Evolutionary conservation across 2,888 invertebrate species (phyloP), one percentile per base, ranked within the genome.

Genomic region (Ptychoptera contaminata): DNA sequence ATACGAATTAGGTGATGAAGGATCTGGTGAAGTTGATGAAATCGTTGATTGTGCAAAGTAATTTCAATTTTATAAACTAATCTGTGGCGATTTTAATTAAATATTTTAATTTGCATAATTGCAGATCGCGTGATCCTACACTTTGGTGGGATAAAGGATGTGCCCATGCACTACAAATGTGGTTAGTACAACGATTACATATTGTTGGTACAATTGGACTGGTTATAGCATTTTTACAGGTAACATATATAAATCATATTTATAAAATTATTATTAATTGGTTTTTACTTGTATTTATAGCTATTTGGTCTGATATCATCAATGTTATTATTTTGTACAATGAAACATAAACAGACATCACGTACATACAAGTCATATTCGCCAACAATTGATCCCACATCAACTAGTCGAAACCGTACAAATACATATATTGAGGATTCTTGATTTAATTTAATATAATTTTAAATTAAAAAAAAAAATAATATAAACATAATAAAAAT

Each of bases 161-260:
- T 60, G 74, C 79, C 42, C 72, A 74, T 42, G 79, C 80, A 49
- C 74, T 88, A 48, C 77, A 82, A 53, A 74, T 75, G 63, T 84
- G 82, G 79, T 73, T 87, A 47, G 71, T 80, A 31, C 78, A 79
- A 50, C 74, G 86, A 55, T 70, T 88, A 45, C 81, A 85, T 58
- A 73, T 86, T 39, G 74, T 87, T n/a, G 86, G 84, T 2, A 75
- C 81, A 41, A 73, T 84, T 14, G 83, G 82, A 7, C 68, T 88
- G 47, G 72, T 78, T 14, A 74, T 88, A 16, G 83, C 82, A 5
- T 82, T 86, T 53, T 66, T 82, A 40, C 83, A 83, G 72, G 81
- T 79, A 59, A 57, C 16, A 11, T 16, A 40, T 10, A 8, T 31
- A 14, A 36, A 34, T 16, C 6, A 6, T 37, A 12, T n/a, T 7